A percentile compares a stretch with the other conserved stretches of the same genome.
These are phyloP conservation scores for Ephestia elutella DNA, from an alignment of 1,140 invertebrate genomes.

Conservation along the genomic window DNA sequence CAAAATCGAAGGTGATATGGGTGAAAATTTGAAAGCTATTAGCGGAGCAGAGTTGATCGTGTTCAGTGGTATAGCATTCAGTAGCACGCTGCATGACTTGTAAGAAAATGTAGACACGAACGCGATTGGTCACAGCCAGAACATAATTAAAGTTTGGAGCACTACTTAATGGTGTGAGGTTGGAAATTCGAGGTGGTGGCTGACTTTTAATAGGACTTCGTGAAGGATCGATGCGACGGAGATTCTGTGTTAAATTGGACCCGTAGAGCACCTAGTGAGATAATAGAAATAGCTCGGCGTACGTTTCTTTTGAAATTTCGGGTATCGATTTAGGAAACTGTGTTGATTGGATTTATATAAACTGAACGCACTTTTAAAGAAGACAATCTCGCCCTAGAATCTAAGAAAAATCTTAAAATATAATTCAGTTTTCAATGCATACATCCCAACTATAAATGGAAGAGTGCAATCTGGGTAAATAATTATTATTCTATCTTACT, in stretches of 20 bases:
- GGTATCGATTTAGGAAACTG: neutral
- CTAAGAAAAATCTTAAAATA: too few species aligned
- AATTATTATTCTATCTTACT: too few species aligned
- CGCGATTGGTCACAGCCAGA: constrained; percentile 71
- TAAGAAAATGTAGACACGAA: constrained; percentile 68
- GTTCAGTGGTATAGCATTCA: constrained; percentile 48
- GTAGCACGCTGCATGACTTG: constrained; percentile 72
- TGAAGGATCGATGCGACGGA: constrained; percentile 63
- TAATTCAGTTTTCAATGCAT: too few species aligned
- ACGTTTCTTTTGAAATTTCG: constrained; percentile 7
- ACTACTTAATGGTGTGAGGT: constrained; percentile 70
- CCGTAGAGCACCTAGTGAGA: constrained; percentile 28
- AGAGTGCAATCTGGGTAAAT: too few species aligned
- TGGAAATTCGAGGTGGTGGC: constrained; percentile 68
- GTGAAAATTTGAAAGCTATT: constrained; percentile 23
- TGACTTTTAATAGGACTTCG: constrained; percentile 72
- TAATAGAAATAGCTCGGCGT: constrained; percentile 21
- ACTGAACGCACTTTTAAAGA: neutral
- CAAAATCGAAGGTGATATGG: constrained; percentile 37
- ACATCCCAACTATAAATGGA: too few species aligned
- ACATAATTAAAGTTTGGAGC: constrained; percentile 74
- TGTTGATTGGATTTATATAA: neutral
- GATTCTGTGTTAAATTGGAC: constrained; percentile 62
- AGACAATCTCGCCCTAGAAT: too few species aligned
- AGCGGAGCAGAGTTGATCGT: constrained; percentile 16